Base-by-base conservation (phyloP, 2,888 invertebrate genomes). In the Folsomia candida region DNA sequence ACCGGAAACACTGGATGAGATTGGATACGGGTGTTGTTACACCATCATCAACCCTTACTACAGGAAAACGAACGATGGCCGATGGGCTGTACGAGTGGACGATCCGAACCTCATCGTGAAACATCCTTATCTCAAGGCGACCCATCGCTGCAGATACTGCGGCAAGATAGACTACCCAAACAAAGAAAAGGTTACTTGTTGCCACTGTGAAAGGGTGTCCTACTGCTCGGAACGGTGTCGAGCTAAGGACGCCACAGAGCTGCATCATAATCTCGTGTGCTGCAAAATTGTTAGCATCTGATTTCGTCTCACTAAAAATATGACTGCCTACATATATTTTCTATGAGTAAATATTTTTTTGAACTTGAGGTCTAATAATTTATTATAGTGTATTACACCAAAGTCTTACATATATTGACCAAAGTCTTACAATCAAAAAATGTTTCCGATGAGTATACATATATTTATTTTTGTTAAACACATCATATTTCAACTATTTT, bases 21-120 rank as follows among this genome's bases (percentile, higher is more conserved):
- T 73, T 25, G 62, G 62, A 26, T 65, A 51, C 24, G 73, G 73
- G 11, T 70, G 68, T 14, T 26, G 37, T 54, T 18, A 70, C 4
- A 60, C 63, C 1, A 27, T 73, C 9, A 51, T 70, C 18, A 68
- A 70, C 26, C 73, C 73, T 0, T 70, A 70, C 51, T 66, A 68
- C 51, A 24, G 70, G n/a, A n/a, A 54, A 1, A 51, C 24, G 22
- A 1, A 25, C 2, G 22, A 51, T 4, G 51, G 54, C 6, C 24
- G 11, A 27, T 27, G 14, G 6, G 60, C 25, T 6, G 6, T 60
- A 11, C 60, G 60, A 20, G 60, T 60, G 22, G 60, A 60, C 22
- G 60, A 60, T n/a, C 22, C 60, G 9, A 6, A 9, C 3, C 6
- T 25, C 11, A 25, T 60, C 6, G 11, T 60, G 11, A 6, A n/a